phyloP scores from a whole-genome alignment of 2,888 invertebrate species.

The Gymnoscelis rufifasciata region DNA sequence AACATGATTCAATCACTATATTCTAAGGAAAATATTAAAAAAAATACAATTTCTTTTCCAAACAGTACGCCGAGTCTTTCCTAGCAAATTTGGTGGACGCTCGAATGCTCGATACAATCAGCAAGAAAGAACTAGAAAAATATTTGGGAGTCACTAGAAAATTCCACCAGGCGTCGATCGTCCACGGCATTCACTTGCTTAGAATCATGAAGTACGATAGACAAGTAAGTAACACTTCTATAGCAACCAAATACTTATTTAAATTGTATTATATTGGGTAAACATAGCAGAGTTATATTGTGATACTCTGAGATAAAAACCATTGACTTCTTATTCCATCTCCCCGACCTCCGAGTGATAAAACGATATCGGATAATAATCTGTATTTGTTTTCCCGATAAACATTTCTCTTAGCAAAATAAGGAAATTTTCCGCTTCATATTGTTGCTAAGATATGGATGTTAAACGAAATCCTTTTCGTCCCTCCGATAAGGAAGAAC shows the following conservation, averaged over 20 bases:
- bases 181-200: slow-evolving; percentile 94
- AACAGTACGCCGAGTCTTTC: slow-evolving; percentile 92
- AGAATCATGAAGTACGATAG: slow-evolving; percentile 95
- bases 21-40: no score
- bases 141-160: slow-evolving; percentile 94
- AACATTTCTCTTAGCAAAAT: slow-evolving; percentile 10
- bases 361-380: slow-evolving; percentile 12
- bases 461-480: slow-evolving; percentile 37
- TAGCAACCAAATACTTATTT: no score
- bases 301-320: no score
- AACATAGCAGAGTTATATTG: no score
- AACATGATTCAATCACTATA: no score
- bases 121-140: slow-evolving; percentile 96
- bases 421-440: slow-evolving; percentile 29
- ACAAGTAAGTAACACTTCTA: slow-evolving; percentile 78
- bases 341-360: not conserved
- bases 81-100: slow-evolving; percentile 95
- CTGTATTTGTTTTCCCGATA: slow-evolving; percentile 19
- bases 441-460: slow-evolving; percentile 31
- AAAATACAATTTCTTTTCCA: no score
- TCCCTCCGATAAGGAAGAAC: slow-evolving; percentile 40
- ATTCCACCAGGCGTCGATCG: slow-evolving; percentile 96
- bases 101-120: slow-evolving; percentile 93
- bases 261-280: no score
- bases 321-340: no score